Evolutionary conservation across 2,797 vertebrate species (phyloP).

Genomic region (Enteromius thamalakanensis): DNA sequence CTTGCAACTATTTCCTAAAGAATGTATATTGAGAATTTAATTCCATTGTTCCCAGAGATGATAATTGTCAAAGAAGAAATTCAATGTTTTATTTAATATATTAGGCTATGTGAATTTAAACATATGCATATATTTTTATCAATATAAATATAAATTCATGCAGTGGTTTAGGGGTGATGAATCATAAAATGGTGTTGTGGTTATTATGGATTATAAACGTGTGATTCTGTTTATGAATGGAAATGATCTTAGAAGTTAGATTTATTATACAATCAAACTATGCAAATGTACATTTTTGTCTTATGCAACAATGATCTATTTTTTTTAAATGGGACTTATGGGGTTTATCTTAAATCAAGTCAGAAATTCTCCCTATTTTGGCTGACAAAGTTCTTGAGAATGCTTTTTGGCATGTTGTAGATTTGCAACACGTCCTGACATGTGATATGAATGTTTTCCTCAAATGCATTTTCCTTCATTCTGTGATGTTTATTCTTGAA

Average conservation of each 20-base stretch:
- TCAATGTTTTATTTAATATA: not conserved
- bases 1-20: not conserved
- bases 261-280: conserved; percentile 25
- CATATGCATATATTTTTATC: not conserved
- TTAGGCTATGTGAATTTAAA: conserved; percentile 8
- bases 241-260: conserved; percentile 6
- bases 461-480: not conserved
- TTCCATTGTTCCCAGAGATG: conserved; percentile 10
- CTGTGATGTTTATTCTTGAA: conserved; percentile 15
- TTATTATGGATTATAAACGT: not conserved
- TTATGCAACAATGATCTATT: conserved; percentile 29
- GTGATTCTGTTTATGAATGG: conserved; percentile 10
- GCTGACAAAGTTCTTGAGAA: not conserved
- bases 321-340: not conserved
- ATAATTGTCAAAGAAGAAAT: conserved; percentile 11
- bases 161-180: not conserved
- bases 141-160: not conserved
- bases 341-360: not conserved
- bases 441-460: not conserved
- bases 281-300: conserved; percentile 19
- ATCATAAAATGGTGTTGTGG: not conserved
- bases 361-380: not conserved
- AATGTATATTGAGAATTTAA: not conserved
- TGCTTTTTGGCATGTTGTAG: not conserved
- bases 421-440: not conserved